phyloP scores from a whole-genome alignment of 1,140 invertebrate species.

The Drosophila kurseongensis region DNA sequence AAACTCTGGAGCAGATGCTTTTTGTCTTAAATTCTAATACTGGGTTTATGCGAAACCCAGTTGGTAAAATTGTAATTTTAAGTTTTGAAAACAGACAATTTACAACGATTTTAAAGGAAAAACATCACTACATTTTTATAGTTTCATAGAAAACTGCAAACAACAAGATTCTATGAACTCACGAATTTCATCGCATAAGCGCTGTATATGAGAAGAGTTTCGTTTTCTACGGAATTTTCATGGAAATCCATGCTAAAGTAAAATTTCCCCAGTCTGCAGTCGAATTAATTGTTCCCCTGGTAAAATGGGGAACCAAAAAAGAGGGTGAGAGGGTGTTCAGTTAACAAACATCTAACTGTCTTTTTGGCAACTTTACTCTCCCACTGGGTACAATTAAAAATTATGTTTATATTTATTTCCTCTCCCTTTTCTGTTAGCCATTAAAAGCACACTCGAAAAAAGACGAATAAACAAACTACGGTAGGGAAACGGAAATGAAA shows the following conservation, averaged over 20 bases:
- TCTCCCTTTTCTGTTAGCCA: not conserved
- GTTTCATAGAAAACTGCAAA: too few relatives aligned
- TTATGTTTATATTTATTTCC: conserved; percentile 69
- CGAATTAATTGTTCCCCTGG: conserved; percentile 41
- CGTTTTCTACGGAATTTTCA: conserved; percentile 13
- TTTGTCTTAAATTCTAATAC: conserved; percentile 1
- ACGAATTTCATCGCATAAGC: not conserved
- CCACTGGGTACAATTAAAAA: conserved; percentile 71
- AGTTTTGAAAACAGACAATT: too few relatives aligned
- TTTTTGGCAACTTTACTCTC: conserved; percentile 51
- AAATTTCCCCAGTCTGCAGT: conserved; percentile 36
- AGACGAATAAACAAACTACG: not conserved
- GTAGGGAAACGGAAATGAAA: conserved; percentile 23
- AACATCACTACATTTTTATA: too few relatives aligned
- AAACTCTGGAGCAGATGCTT: conserved; percentile 41
- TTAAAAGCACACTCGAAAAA: conserved; percentile 22
- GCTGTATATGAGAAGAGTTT: not conserved
- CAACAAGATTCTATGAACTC: not conserved
- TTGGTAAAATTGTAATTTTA: not conserved
- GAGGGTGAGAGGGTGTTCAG: not conserved
- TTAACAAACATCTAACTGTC: conserved; percentile 41
- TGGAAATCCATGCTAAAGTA: conserved; percentile 25
- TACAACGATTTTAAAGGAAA: too few relatives aligned
- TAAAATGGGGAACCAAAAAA: not conserved
- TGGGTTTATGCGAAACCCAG: not conserved